phyloP scores from a whole-genome alignment of 92 coral and sea anemone genomes.

The Parazoanthus swiftii region DNA sequence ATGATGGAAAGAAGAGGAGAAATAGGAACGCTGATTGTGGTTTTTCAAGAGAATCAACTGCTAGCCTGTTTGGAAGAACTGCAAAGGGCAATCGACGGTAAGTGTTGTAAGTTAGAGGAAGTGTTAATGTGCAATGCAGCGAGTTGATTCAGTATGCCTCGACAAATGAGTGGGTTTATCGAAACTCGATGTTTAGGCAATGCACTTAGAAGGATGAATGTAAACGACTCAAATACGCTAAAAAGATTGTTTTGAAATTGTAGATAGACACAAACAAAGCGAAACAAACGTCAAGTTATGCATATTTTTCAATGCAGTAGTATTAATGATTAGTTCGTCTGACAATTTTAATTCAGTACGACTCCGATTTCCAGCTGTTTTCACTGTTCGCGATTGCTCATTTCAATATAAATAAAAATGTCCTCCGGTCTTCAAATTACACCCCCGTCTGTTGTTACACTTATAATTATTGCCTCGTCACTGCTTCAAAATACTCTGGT shows the following conservation, averaged over 20 bases:
- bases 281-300: not conserved
- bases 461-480: too few species aligned
- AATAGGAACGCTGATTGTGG: not conserved
- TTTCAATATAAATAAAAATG: too few species aligned
- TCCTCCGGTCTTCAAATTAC: not conserved
- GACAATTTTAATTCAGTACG: not conserved
- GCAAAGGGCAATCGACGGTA: conserved; percentile 32
- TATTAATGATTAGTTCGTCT: not conserved
- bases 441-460: too few species aligned
- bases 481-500: not conserved
- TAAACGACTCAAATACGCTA: not conserved
- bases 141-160: not conserved
- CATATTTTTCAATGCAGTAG: not conserved
- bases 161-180: not conserved
- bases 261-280: not conserved
- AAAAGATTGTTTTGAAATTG: too few species aligned
- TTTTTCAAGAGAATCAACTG: conserved; percentile 26
- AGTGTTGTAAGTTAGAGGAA: not conserved
- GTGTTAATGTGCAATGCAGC: not conserved
- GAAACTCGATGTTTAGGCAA: not conserved
- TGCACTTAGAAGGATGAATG: not conserved
- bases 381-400: not conserved
- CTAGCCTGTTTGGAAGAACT: conserved; percentile 38
- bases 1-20: conserved; percentile 16
- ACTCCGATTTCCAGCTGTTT: not conserved